Evolutionary conservation across 1,140 invertebrate species (phyloP).

Genomic region (Proctacanthus coquilletti): DNA sequence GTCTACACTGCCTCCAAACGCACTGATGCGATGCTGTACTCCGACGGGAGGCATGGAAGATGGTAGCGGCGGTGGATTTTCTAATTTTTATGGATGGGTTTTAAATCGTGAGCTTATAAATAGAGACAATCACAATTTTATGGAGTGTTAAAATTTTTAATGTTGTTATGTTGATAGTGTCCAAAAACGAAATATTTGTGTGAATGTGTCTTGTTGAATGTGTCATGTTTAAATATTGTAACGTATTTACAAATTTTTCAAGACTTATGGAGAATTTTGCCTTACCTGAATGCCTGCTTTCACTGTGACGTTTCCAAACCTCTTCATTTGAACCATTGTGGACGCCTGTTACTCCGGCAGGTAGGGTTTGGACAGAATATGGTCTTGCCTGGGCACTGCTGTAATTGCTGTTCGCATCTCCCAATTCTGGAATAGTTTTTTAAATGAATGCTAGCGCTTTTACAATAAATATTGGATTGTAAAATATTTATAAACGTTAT

Average conservation of each 20-base stretch:
- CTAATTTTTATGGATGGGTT: constrained; percentile 15
- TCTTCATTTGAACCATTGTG: constrained; percentile 22
- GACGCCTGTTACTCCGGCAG: constrained; percentile 15
- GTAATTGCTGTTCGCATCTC: constrained; percentile 9
- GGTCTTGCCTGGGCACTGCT: constrained; percentile 7
- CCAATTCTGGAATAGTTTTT: constrained; percentile 12
- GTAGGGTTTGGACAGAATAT: constrained; percentile 14
- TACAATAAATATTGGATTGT: too few species aligned
- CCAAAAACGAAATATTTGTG: constrained; percentile 7
- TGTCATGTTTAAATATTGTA: neutral
- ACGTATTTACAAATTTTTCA: too few species aligned
- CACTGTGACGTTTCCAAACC: constrained; percentile 21
- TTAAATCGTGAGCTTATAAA: neutral
- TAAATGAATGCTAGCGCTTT: too few species aligned
- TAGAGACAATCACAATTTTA: neutral
- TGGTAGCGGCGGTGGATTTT: constrained; percentile 29
- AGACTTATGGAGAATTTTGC: neutral
- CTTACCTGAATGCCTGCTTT: constrained; percentile 25
- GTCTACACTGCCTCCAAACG: constrained; percentile 17
- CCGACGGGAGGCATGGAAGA: constrained; percentile 24
- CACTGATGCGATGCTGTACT: constrained; percentile 26
- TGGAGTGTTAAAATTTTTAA: neutral
- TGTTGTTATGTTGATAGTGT: neutral
- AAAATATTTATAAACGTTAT: too few species aligned
- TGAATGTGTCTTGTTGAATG: constrained; percentile 7